These are phyloP conservation scores for Nerophis ophidion DNA, from an alignment of 2,113 vertebrate species.

Conservation along the genomic window DNA sequence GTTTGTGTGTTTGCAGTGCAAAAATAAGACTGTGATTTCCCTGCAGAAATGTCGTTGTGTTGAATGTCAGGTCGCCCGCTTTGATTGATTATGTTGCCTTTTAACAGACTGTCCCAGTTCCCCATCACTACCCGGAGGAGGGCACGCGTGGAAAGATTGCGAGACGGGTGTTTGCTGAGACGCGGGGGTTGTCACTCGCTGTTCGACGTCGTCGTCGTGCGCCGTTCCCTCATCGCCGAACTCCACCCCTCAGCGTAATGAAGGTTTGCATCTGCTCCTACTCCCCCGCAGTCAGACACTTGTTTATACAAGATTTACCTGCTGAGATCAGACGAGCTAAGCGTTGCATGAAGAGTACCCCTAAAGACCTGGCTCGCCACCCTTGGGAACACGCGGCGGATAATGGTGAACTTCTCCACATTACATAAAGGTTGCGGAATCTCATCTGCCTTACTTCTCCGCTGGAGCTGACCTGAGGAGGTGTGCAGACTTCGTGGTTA, in stretches of 20 bases:
- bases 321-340: constrained; percentile 55
- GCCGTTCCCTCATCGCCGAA: constrained; percentile 31
- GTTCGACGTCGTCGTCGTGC: constrained; percentile 17
- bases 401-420: constrained; percentile 42
- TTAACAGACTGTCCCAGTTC: constrained; percentile 48
- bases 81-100: constrained; percentile 69
- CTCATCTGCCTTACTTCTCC: constrained; percentile 28
- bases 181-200: constrained; percentile 37
- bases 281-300: constrained; percentile 44
- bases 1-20: constrained; percentile 23
- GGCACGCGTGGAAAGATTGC: constrained; percentile 26
- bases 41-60: constrained; percentile 44
- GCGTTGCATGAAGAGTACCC: constrained; percentile 28
- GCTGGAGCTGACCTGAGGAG: constrained; percentile 18
- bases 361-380: constrained; percentile 37
- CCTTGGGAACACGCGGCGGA: constrained; percentile 23
- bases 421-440: constrained; percentile 16
- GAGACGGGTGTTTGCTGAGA: constrained; percentile 42
- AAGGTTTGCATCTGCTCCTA: constrained; percentile 29
- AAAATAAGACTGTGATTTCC: constrained; percentile 45
- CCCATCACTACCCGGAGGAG: constrained; percentile 45
- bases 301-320: constrained; percentile 51
- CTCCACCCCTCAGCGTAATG: constrained; percentile 32
- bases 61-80: constrained; percentile 62
- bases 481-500: constrained; percentile 22